Evolutionary conservation across 2,797 vertebrate species (phyloP).

Genomic region (Dendrocincla tyrannina): DNA sequence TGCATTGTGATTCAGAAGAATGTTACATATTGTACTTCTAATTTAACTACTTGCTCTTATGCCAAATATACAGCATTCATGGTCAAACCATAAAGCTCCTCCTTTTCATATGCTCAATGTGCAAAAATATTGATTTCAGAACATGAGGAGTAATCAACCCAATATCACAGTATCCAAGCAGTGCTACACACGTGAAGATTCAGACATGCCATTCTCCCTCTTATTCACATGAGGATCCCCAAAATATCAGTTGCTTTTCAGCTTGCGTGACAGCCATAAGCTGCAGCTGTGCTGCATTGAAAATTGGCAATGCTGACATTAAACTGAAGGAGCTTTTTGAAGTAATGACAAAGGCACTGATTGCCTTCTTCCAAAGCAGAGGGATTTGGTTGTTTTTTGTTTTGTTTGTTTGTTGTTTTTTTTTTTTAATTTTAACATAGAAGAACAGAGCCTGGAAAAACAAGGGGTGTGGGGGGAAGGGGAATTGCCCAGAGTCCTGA

Average conservation of each 20-base stretch:
- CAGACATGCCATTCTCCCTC: not conserved
- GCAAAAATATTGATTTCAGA: not conserved
- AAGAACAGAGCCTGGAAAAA: not conserved
- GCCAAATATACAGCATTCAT: not conserved
- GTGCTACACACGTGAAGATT: not conserved
- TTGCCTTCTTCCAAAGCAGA: constrained; percentile 62
- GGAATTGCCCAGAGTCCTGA: not conserved
- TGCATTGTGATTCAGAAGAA: not conserved
- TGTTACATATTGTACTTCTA: not conserved
- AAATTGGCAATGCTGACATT: constrained; percentile 68
- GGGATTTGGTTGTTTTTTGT: too few species aligned
- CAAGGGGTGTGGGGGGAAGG: too few species aligned
- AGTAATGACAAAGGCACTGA: constrained; percentile 72
- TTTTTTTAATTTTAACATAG: not conserved
- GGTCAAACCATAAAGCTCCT: not conserved
- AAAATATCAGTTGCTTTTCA: constrained; percentile 56
- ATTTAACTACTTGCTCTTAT: not conserved
- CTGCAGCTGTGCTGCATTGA: constrained; percentile 70
- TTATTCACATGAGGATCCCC: constrained; percentile 38
- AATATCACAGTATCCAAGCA: not conserved
- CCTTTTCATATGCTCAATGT: not conserved
- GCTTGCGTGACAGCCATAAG: constrained; percentile 51
- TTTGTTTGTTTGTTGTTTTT: not conserved
- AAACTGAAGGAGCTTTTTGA: constrained; percentile 63
- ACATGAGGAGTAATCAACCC: not conserved